Evolutionary conservation across 2,888 invertebrate species (phyloP).

Genomic region (Tenthredo mesomela): DNA sequence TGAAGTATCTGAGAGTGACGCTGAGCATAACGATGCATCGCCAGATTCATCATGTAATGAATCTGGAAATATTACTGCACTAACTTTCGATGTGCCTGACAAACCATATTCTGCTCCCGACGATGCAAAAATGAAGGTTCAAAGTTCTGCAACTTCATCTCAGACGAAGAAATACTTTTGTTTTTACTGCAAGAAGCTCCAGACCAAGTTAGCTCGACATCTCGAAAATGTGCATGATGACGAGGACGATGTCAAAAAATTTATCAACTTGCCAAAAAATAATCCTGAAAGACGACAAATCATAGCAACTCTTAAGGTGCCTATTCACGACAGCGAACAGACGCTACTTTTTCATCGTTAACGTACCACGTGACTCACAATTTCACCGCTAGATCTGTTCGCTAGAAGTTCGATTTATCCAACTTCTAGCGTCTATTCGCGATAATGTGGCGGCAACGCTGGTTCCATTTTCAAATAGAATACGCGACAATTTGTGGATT

Average conservation of each 20-base stretch:
- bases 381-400: no score
- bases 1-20: background rate
- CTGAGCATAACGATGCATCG: background rate
- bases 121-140: conserved; percentile 5
- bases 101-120: conserved; percentile 22
- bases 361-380: no score
- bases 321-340: no score
- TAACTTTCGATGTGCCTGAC: background rate
- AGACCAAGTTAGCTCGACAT: conserved; percentile 13
- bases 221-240: background rate
- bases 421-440: no score
- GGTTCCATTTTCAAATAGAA: no score
- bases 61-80: background rate
- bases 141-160: conserved; percentile 26
- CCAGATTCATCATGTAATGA: background rate
- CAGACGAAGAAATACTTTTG: conserved; percentile 3
- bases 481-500: no score
- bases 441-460: no score
- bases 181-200: background rate
- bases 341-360: no score
- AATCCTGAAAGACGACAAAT: no score
- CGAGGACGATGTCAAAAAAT: background rate
- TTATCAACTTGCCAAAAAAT: no score
- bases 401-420: no score
- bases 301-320: no score